Conservation (phyloP, 2,888 invertebrate genomes). For the Brenthis daphne region DNA sequence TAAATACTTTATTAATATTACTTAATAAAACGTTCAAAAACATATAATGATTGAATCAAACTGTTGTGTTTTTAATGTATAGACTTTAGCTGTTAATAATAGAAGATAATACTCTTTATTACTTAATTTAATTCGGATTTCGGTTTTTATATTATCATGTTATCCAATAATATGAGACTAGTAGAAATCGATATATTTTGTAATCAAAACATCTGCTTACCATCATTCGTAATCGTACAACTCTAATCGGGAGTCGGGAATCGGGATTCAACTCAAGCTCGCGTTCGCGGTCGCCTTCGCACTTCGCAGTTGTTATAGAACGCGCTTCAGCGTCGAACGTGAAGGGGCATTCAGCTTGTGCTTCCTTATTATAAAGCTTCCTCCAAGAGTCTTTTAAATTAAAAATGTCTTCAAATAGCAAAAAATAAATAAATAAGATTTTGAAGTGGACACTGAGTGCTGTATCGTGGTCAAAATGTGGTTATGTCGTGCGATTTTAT, state of each 20-base stretch:
- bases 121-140: too few relatives aligned
- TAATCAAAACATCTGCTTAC: conserved; percentile 33
- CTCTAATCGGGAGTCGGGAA: conserved; percentile 34
- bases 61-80: too few relatives aligned
- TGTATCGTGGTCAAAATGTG: conserved; percentile 64
- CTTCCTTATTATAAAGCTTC: conserved; percentile 48
- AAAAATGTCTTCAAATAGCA: conserved; percentile 49
- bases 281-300: conserved; percentile 29
- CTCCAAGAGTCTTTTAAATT: conserved; percentile 50
- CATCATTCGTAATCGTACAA: conserved; percentile 10
- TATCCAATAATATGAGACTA: not conserved
- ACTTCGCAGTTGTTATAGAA: conserved; percentile 45
- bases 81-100: too few relatives aligned
- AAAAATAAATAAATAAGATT: conserved; percentile 23
- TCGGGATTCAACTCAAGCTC: conserved; percentile 15
- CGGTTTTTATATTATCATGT: not conserved
- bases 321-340: conserved; percentile 47
- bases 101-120: too few relatives aligned
- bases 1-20: too few relatives aligned
- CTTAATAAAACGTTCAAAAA: too few relatives aligned
- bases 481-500: conserved; percentile 57
- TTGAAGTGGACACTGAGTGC: conserved; percentile 32
- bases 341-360: conserved; percentile 51
- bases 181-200: conserved; percentile 1
- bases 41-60: too few relatives aligned